phyloP scores from a whole-genome alignment of 2,113 vertebrate genomes.

The Elgaria multicarinata region DNA sequence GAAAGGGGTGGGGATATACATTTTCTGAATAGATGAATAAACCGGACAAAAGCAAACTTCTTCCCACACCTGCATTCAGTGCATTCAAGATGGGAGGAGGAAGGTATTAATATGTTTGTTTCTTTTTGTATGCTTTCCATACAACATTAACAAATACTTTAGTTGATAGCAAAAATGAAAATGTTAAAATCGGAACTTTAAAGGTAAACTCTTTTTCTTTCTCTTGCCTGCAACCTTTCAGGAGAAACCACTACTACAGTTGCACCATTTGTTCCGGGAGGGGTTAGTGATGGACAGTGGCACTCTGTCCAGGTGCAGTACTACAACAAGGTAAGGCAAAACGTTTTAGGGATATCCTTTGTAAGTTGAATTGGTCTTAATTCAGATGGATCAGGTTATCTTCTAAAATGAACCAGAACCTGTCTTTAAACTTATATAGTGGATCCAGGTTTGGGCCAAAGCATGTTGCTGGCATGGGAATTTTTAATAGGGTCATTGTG shows the following conservation, averaged over 20 bases:
- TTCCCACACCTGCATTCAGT: neutral
- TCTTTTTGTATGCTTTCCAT: neutral
- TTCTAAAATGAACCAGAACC: neutral
- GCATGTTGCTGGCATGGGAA: neutral
- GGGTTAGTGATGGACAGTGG: slow-evolving; percentile 96
- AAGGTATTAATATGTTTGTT: neutral
- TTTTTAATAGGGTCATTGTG: neutral
- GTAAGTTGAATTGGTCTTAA: neutral
- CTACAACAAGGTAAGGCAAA: slow-evolving; percentile 93
- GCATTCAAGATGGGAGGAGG: neutral
- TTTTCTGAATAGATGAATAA: neutral
- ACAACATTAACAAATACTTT: neutral
- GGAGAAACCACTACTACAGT: slow-evolving; percentile 93
- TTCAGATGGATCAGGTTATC: accelerated
- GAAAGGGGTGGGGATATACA: neutral
- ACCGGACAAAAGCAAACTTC: neutral
- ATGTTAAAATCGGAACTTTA: neutral
- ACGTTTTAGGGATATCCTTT: neutral
- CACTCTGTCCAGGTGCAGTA: slow-evolving; percentile 94
- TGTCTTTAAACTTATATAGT: neutral
- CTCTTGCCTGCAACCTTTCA: slow-evolving; percentile 53
- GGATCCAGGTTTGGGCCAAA: neutral
- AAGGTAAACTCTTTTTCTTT: neutral
- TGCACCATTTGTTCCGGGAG: slow-evolving; percentile 84
- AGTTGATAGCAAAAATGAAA: neutral